phyloP scores from a whole-genome alignment of 2,113 vertebrate species.

The Pedionomus torquatus region DNA sequence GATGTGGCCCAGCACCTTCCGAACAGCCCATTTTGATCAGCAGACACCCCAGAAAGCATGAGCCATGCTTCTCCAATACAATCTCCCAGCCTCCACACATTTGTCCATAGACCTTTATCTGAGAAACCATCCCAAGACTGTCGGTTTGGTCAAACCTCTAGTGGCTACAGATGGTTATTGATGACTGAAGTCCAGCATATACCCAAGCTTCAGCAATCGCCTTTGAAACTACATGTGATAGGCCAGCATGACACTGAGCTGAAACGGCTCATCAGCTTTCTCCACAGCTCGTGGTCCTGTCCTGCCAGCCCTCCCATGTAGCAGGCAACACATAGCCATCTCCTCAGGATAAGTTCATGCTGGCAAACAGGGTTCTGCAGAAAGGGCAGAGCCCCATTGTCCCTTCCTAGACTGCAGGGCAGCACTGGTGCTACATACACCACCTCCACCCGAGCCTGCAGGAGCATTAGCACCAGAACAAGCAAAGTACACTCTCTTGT shows the following conservation, averaged over 20 bases:
- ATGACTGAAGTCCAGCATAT: background rate
- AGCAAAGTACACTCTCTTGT: background rate
- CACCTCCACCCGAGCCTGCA: background rate
- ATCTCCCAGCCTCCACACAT: accelerated
- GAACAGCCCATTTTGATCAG: background rate
- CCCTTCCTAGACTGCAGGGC: background rate
- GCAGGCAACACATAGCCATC: background rate
- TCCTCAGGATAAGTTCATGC: background rate
- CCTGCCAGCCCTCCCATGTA: background rate
- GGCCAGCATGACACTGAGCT: background rate
- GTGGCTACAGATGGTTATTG: background rate
- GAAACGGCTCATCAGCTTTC: background rate
- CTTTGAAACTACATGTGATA: background rate
- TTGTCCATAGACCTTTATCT: background rate
- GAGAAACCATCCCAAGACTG: accelerated
- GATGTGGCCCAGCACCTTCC: background rate
- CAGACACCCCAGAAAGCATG: background rate
- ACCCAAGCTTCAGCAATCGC: background rate
- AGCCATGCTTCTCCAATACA: accelerated
- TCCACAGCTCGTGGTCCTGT: background rate
- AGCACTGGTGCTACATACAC: accelerated
- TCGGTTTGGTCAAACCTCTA: background rate
- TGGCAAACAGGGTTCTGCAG: background rate
- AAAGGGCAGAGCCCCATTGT: background rate
- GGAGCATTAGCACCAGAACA: background rate